Conservation (phyloP, 2,888 invertebrate species). For the Lasioglossum malachurum region DNA sequence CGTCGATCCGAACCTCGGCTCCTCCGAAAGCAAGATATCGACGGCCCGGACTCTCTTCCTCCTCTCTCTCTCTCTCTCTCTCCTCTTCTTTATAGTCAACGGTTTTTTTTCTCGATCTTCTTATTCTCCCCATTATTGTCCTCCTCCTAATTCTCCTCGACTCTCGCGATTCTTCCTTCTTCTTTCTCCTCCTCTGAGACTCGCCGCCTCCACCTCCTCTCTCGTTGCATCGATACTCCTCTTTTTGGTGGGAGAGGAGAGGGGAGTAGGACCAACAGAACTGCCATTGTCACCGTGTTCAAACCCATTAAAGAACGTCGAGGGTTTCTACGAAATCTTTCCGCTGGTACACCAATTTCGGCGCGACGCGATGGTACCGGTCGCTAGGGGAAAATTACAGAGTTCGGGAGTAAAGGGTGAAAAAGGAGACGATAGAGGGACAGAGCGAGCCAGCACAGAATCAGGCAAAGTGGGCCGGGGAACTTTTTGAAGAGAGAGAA, state of each 20-base stretch:
- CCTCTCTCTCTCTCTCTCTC: background rate
- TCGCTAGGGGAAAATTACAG: constrained; percentile 77
- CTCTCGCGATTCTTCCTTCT: constrained; percentile 61
- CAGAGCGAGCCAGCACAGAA: constrained; percentile 27
- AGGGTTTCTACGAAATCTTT: constrained; percentile 71
- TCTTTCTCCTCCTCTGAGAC: constrained; percentile 31
- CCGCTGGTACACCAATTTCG: constrained; percentile 70
- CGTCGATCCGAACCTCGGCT: constrained; percentile 23
- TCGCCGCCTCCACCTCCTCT: constrained; percentile 5
- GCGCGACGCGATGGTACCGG: constrained; percentile 68
- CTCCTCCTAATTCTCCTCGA: constrained; percentile 68
- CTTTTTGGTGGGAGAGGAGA: constrained; percentile 8
- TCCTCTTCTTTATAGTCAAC: constrained; percentile 49
- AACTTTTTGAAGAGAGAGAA: constrained; percentile 43
- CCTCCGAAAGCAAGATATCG: constrained; percentile 41
- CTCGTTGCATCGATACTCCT: constrained; percentile 35
- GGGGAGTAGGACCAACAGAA: constrained; percentile 36
- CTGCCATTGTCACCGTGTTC: constrained; percentile 69
- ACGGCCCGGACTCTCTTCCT: constrained; percentile 15
- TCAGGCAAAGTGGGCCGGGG: constrained; percentile 41
- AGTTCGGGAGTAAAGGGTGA: constrained; percentile 67
- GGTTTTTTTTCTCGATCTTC: constrained; percentile 33
- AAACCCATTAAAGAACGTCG: constrained; percentile 53
- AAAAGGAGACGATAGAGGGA: constrained; percentile 37
- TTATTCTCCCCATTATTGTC: constrained; percentile 62